A percentile compares a stretch with the other conserved stretches of the same genome.
Evolutionary conservation across 2,113 vertebrate species (phyloP).

Genomic region (Apteryx mantelli): DNA sequence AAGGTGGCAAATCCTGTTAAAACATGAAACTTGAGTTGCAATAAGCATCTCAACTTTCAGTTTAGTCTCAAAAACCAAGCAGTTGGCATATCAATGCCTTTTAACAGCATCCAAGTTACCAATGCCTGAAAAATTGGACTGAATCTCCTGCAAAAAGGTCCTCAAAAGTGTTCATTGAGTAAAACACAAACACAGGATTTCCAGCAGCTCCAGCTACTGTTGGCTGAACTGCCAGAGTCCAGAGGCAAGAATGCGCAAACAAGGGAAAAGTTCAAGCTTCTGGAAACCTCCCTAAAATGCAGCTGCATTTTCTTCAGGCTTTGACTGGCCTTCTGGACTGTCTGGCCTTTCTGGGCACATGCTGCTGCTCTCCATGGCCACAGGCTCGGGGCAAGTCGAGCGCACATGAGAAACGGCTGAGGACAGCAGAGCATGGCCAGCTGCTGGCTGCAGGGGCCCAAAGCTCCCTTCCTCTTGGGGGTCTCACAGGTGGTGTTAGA

Average conservation of each 20-base stretch:
- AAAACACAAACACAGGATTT: background rate
- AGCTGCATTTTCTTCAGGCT: background rate
- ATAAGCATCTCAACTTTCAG: background rate
- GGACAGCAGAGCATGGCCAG: no score
- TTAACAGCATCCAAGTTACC: background rate
- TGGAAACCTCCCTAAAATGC: background rate
- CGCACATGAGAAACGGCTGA: background rate
- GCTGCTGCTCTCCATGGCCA: background rate
- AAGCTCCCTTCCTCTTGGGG: no score
- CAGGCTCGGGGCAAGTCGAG: background rate
- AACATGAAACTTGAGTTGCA: background rate
- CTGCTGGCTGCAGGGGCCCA: no score
- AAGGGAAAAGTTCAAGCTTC: background rate
- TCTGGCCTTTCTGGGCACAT: background rate
- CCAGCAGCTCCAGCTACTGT: background rate
- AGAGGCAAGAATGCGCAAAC: background rate
- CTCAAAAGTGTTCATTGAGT: accelerated
- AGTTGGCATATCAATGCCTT: background rate
- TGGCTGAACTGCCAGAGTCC: background rate
- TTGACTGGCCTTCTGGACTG: constrained; percentile 17
- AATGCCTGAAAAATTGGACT: background rate
- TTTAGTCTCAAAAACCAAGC: background rate
- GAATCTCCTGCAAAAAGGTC: background rate
- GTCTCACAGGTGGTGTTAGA: background rate
- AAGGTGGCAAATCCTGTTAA: accelerated